Conservation (phyloP, 2,113 vertebrate species). For the Cnemophilus loriae region DNA sequence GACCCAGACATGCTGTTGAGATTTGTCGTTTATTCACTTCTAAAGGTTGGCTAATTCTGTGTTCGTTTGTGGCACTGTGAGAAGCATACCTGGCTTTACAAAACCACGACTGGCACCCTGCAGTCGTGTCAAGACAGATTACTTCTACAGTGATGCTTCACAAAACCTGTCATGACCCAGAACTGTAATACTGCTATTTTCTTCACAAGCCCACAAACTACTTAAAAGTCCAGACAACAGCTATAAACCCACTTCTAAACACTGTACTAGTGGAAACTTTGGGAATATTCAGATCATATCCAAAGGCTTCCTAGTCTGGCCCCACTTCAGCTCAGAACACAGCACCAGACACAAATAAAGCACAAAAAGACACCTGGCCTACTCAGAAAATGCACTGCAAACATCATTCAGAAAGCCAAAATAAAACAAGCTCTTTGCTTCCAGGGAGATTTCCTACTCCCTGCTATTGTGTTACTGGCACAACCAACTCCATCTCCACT, state of each 20-base stretch:
- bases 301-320: background rate
- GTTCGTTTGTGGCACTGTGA: background rate
- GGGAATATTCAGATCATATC: background rate
- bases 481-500: background rate
- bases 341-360: background rate
- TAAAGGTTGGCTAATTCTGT: background rate
- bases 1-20: background rate
- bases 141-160: slow-evolving; percentile 13
- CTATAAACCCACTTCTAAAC: background rate
- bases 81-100: slow-evolving; percentile 33
- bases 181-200: background rate
- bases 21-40: background rate
- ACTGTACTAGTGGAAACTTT: background rate
- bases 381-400: background rate
- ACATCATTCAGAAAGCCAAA: background rate
- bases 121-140: slow-evolving; percentile 36
- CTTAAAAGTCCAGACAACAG: background rate
- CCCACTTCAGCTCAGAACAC: background rate
- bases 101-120: background rate
- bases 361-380: background rate
- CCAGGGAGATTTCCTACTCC: background rate
- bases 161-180: background rate
- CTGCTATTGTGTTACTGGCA: background rate
- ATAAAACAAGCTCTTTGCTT: background rate
- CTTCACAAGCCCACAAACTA: background rate